Percentiles rank a stretch among this genome's conserved stretches.
Conservation (phyloP, 2,888 invertebrate species). For the Limnephilus marmoratus region DNA sequence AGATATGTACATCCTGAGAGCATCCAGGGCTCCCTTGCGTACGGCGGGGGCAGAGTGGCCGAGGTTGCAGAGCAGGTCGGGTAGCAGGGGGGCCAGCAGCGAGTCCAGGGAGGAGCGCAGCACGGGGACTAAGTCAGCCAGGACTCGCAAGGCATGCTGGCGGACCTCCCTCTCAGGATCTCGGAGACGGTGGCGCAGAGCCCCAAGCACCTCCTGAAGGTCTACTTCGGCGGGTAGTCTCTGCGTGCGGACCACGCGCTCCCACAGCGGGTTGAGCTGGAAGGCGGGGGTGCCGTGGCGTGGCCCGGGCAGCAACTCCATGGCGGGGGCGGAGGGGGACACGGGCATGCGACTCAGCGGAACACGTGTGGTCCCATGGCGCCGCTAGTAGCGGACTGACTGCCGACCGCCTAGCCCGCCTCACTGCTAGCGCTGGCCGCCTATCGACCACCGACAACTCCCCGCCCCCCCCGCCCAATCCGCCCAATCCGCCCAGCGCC, state of each 20-base stretch:
- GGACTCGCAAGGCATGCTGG: slow-evolving; percentile 87
- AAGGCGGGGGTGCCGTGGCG: slow-evolving; percentile 66
- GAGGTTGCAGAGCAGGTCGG: slow-evolving; percentile 86
- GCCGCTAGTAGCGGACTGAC: slow-evolving; percentile 40
- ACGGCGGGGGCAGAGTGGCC: slow-evolving; percentile 89
- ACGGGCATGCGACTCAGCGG: slow-evolving; percentile 35
- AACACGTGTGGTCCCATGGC: slow-evolving; percentile 41
- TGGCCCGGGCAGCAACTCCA: slow-evolving; percentile 51
- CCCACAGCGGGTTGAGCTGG: slow-evolving; percentile 88
- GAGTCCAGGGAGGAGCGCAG: slow-evolving; percentile 83
- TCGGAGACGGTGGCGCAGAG: slow-evolving; percentile 84
- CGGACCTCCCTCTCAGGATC: slow-evolving; percentile 92
- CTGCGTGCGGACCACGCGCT: slow-evolving; percentile 85
- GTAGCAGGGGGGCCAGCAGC: slow-evolving; percentile 80
- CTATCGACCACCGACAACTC: slow-evolving; percentile 66
- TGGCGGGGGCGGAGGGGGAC: slow-evolving; percentile 39
- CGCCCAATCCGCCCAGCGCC: slow-evolving; percentile 71
- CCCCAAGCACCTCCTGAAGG: slow-evolving; percentile 81
- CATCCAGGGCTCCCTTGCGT: slow-evolving; percentile 87
- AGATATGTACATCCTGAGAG: slow-evolving; percentile 84
- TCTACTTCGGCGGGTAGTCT: slow-evolving; percentile 84
- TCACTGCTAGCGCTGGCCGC: slow-evolving; percentile 69
- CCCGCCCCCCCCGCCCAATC: slow-evolving; percentile 71
- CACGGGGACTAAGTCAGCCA: slow-evolving; percentile 87
- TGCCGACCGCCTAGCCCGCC: slow-evolving; percentile 63